Evolutionary conservation across 2,888 invertebrate species (phyloP).

Genomic region (Lissocephala sabroskyi): DNA sequence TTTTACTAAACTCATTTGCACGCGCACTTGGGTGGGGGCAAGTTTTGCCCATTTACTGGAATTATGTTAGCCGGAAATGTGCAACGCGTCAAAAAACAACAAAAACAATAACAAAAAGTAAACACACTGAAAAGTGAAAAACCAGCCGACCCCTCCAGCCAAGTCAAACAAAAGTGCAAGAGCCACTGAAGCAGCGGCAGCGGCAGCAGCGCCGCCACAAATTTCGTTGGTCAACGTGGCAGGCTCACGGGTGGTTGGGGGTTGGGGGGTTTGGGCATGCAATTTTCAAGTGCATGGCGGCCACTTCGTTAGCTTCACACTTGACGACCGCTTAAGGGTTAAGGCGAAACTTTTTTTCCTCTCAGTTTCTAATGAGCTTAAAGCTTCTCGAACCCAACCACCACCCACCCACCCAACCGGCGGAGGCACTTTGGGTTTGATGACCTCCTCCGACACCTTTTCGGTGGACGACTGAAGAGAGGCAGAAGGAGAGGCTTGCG

Average conservation of each 20-base stretch:
- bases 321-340: conserved; percentile 23
- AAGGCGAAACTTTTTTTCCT: neutral
- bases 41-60: neutral
- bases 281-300: conserved; percentile 31
- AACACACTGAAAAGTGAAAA: neutral
- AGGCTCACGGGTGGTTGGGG: no score
- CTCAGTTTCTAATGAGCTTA: conserved; percentile 55
- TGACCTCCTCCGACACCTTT: no score
- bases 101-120: neutral
- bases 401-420: neutral
- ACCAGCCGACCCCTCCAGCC: no score
- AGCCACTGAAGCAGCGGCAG: no score
- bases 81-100: neutral
- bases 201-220: no score
- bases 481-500: no score
- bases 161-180: no score
- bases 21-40: conserved; percentile 23
- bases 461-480: no score
- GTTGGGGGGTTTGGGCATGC: no score
- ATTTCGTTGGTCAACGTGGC: no score
- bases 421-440: no score
- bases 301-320: conserved; percentile 57
- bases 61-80: conserved; percentile 26
- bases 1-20: conserved; percentile 42
- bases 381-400: conserved; percentile 37